A percentile compares a stretch with the other conserved stretches of the same genome.
Conservation (phyloP, 92 coral and sea anemone species). For the Phenganax stokvisi region DNA sequence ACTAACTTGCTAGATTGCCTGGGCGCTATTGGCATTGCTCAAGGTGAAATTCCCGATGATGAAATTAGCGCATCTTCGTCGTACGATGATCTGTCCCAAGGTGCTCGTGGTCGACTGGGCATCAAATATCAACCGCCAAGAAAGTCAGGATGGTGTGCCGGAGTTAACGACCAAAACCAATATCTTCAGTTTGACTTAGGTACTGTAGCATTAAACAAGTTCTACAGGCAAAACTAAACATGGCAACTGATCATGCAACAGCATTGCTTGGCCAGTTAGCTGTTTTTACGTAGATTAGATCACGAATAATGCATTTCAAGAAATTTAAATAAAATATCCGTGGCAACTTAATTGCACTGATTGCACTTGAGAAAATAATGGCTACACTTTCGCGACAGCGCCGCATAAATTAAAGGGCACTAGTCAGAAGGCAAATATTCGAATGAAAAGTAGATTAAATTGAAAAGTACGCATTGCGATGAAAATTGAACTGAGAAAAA, state of each 20-base stretch:
- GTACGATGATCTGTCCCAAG: slow-evolving; percentile 25
- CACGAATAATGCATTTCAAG: too few relatives aligned
- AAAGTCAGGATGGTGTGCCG: slow-evolving; percentile 66
- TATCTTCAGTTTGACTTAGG: slow-evolving; percentile 75
- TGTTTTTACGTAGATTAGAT: too few relatives aligned
- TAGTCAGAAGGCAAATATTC: too few relatives aligned
- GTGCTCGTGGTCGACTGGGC: slow-evolving; percentile 35
- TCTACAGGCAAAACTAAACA: not conserved
- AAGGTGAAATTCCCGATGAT: slow-evolving; percentile 30
- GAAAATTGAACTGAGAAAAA: too few relatives aligned
- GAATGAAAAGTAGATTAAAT: too few relatives aligned
- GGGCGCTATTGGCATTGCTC: slow-evolving; percentile 21
- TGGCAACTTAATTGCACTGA: too few relatives aligned
- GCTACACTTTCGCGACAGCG: too few relatives aligned
- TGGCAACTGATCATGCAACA: not conserved
- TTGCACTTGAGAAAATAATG: too few relatives aligned
- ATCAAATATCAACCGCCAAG: slow-evolving; percentile 34
- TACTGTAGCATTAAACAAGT: not conserved
- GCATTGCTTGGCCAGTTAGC: too few relatives aligned
- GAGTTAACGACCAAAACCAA: slow-evolving; percentile 71
- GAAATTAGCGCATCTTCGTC: slow-evolving; percentile 25
- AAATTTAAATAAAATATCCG: too few relatives aligned
- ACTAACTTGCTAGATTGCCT: slow-evolving; percentile 1
- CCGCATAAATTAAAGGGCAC: too few relatives aligned
- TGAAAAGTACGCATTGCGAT: too few relatives aligned